Base-by-base conservation (phyloP, 35 echinoderm and acorn worm genomes). In the Ptychodera flava region DNA sequence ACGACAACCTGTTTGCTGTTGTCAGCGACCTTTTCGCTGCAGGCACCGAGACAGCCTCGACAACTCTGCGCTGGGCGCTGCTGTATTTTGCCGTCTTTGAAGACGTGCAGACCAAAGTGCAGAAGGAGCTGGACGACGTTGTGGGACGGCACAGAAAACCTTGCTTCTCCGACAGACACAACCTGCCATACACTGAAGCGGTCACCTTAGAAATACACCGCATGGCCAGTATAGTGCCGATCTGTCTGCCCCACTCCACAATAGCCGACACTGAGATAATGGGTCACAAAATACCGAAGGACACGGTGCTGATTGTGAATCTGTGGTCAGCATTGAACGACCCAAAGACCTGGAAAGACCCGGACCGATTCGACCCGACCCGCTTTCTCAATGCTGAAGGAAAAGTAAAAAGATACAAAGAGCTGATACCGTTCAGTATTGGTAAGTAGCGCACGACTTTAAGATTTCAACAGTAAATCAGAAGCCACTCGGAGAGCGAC, bases 281-380 rank as follows among this genome's bases (percentile, higher is more conserved):
- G 12, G 86, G 86, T 10, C 35, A 87, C 77, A 16, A 36, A 30
- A 78, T 87, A 12, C 86, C 86, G 0, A 35, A 78, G 30, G 86
- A 77, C 30, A 87, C 64, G 31, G n/a, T 34, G 0, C 32, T 87
- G 30, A 34, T 87, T 16, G 35, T 77, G 0, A 87, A 87, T 77
- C 35, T 87, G 27, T 87, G 77, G 29, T 53, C 86, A 1, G 86
- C 77, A 31, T 32, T 78, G 1, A 6, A 85, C 34, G 91, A 92
- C n/a, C 91, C 91, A 0, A 31, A 84, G 37, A 76, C 52, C 10
- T 92, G 91, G 91, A 34, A 84, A 35, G 35, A 88, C 28, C 82
- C 91, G 1, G 77, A 88, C 29, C 15, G 33, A 28, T 92, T 92
- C 35, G 86, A 92, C 36, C 91, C 91, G 6, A 84, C 81, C 16